These are phyloP conservation scores for Luperina testacea DNA, from an alignment of 2,888 invertebrate species.

Conservation along the genomic window DNA sequence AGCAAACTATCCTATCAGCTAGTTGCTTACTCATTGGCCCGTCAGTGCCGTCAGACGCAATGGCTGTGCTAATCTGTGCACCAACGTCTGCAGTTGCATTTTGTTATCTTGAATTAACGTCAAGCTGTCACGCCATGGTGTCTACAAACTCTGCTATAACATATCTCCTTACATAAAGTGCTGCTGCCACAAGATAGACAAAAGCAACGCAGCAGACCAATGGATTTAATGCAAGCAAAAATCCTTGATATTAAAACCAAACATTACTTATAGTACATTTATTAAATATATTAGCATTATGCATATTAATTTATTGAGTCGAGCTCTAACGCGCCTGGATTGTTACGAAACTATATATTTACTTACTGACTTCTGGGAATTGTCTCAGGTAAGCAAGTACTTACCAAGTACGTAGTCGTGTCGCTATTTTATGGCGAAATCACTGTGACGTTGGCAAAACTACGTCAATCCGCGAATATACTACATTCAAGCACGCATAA, in stretches of 20 bases:
- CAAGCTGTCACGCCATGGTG: conserved; percentile 56
- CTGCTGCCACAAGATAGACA: conserved; percentile 24
- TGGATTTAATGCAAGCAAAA: background rate
- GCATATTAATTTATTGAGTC: conserved; percentile 46
- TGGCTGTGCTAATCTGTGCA: conserved; percentile 39
- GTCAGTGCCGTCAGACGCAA: conserved; percentile 24
- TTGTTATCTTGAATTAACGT: conserved; percentile 52
- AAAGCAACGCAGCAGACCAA: background rate
- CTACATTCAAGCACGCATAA: conserved; percentile 44
- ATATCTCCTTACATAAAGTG: conserved; percentile 54
- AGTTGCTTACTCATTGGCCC: conserved; percentile 45
- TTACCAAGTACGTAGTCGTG: conserved; percentile 75
- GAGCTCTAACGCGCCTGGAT: conserved; percentile 48
- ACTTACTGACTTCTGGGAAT: conserved; percentile 77
- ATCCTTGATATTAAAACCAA: conserved; percentile 15
- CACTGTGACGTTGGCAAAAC: conserved; percentile 69
- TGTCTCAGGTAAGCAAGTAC: conserved; percentile 75
- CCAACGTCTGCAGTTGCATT: conserved; percentile 43
- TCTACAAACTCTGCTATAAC: conserved; percentile 41
- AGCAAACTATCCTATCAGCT: conserved; percentile 28
- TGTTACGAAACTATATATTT: conserved; percentile 70
- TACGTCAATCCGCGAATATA: conserved; percentile 50
- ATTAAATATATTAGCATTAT: conserved; percentile 22
- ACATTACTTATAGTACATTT: conserved; percentile 8
- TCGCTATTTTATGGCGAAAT: conserved; percentile 73